Conservation (phyloP, 2,888 invertebrate species). For the Drosophila sordidula region DNA sequence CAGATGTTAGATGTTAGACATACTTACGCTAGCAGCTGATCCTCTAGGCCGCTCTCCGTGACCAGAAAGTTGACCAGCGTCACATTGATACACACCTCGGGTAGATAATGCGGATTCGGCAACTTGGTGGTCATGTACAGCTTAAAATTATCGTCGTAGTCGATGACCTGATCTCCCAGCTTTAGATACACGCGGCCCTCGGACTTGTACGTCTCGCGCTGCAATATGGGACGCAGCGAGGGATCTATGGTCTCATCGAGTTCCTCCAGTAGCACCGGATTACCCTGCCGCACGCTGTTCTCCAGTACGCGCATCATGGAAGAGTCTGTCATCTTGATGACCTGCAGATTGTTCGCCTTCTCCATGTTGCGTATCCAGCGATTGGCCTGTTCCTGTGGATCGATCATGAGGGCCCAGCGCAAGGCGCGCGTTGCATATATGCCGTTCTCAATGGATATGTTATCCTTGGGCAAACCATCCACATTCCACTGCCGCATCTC, state of each 20-base stretch:
- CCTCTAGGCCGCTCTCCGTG: constrained; percentile 94
- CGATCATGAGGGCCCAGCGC: constrained; percentile 96
- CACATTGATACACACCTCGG: constrained; percentile 96
- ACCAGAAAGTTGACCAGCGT: constrained; percentile 97
- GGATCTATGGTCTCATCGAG: constrained; percentile 95
- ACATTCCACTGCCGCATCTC: constrained; percentile 96
- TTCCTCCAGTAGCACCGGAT: constrained; percentile 94
- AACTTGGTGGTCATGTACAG: constrained; percentile 96
- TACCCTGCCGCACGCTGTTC: constrained; percentile 91
- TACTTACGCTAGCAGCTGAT: constrained; percentile 94
- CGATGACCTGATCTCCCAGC: constrained; percentile 94
- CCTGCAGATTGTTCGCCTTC: constrained; percentile 89
- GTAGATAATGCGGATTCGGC: constrained; percentile 96
- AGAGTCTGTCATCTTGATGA: constrained; percentile 92
- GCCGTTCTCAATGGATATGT: constrained; percentile 96
- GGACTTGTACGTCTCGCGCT: constrained; percentile 90
- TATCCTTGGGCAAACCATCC: constrained; percentile 94
- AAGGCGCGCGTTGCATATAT: constrained; percentile 93
- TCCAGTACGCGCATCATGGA: constrained; percentile 92
- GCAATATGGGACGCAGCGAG: constrained; percentile 92
- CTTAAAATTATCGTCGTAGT: constrained; percentile 93
- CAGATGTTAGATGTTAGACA: neutral
- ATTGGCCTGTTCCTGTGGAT: constrained; percentile 98
- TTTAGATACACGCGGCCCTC: constrained; percentile 93
- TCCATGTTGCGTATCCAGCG: constrained; percentile 97